These are phyloP conservation scores for Gouania willdenowi DNA, from an alignment of 2,797 vertebrate species.

Conservation along the genomic window DNA sequence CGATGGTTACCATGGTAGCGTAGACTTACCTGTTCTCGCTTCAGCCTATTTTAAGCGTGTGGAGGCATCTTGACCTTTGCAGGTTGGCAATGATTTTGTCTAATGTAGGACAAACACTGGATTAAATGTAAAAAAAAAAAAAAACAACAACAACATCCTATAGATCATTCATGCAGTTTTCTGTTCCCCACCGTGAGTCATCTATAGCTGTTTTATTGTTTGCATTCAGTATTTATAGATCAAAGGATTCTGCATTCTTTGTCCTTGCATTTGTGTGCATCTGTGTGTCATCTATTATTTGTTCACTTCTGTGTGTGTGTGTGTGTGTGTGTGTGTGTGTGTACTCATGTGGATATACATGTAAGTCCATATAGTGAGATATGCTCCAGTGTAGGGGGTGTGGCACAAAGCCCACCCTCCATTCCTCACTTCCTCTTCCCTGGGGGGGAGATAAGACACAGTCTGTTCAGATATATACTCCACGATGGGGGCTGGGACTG, in stretches of 20 bases:
- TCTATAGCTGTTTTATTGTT: conserved; percentile 18
- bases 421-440: conserved; percentile 47
- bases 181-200: conserved; percentile 18
- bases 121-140: conserved; percentile 21
- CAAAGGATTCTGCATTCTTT: conserved; percentile 10
- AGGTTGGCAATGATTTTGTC: conserved; percentile 13
- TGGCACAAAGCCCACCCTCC: conserved; percentile 31
- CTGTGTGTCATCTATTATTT: conserved; percentile 6
- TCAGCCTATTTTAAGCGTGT: conserved; percentile 27
- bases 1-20: too few relatives aligned
- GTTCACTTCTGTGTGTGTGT: neutral
- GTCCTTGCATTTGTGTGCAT: conserved; percentile 18
- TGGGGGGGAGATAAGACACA: conserved; percentile 34
- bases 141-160: too few relatives aligned
- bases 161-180: conserved; percentile 18
- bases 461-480: conserved; percentile 67
- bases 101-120: conserved; percentile 23
- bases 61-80: conserved; percentile 32
- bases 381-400: conserved; percentile 15
- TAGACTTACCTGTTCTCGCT: too few relatives aligned
- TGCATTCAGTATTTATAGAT: conserved; percentile 27
- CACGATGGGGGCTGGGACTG: conserved; percentile 33
- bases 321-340: neutral
- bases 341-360: conserved; percentile 15
- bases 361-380: too few relatives aligned